Conservation (phyloP, 2,888 invertebrate species). For the Pandemis corylana region DNA sequence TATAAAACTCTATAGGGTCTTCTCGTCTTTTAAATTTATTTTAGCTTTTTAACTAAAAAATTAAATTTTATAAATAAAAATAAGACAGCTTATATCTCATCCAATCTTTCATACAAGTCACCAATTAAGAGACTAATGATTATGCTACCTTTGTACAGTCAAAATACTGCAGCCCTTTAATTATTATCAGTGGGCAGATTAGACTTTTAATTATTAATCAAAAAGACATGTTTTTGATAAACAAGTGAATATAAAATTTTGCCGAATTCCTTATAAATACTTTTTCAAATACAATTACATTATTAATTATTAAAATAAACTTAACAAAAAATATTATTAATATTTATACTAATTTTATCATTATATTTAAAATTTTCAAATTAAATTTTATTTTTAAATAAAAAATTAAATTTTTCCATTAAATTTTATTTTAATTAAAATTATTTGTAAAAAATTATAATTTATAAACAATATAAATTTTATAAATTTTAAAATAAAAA, state of each 20-base stretch:
- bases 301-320: constrained; percentile 47
- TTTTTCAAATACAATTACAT: no score
- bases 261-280: constrained; percentile 88
- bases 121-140: constrained; percentile 91
- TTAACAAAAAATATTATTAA: constrained; percentile 45
- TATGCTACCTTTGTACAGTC: constrained; percentile 93
- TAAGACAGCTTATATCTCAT: constrained; percentile 87
- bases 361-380: constrained; percentile 74
- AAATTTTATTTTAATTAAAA: constrained; percentile 64
- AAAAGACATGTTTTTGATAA: constrained; percentile 92
- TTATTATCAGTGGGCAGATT: constrained; percentile 89
- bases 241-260: constrained; percentile 88
- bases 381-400: constrained; percentile 75
- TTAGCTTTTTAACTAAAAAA: constrained; percentile 87
- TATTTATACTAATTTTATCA: constrained; percentile 63
- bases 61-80: constrained; percentile 71
- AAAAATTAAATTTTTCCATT: constrained; percentile 71
- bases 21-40: constrained; percentile 88
- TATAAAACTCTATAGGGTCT: constrained; percentile 91
- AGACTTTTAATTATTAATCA: constrained; percentile 86
- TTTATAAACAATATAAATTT: constrained; percentile 85
- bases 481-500: constrained; percentile 74
- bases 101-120: constrained; percentile 91
- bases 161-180: constrained; percentile 92
- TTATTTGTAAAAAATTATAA: constrained; percentile 80